These are phyloP conservation scores for Cairina moschata DNA, from an alignment of 2,113 vertebrate genomes.

Conservation along the genomic window DNA sequence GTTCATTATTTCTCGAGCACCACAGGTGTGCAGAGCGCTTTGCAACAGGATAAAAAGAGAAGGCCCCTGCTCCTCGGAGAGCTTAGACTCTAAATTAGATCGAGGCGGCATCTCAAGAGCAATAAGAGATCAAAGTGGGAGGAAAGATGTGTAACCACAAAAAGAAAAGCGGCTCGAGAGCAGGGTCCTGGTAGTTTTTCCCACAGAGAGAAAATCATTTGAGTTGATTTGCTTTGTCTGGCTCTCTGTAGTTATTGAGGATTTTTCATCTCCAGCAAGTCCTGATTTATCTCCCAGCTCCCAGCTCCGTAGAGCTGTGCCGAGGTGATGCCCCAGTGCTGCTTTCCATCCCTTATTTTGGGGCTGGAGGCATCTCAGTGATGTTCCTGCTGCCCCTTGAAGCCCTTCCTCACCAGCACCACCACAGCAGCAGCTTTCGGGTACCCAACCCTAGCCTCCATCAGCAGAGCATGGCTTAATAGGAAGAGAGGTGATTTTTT, in stretches of 20 bases:
- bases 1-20: not conserved
- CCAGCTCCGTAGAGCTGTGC: rapidly evolving
- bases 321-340: rapidly evolving
- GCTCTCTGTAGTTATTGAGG: not conserved
- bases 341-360: not conserved
- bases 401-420: not conserved
- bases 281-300: not conserved
- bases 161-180: not conserved
- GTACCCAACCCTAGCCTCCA: not conserved
- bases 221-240: not conserved
- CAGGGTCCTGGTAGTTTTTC: not conserved
- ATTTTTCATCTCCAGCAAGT: not conserved
- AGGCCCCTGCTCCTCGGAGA: not conserved
- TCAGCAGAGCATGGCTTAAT: not conserved
- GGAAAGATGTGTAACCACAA: not conserved
- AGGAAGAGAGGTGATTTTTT: not conserved
- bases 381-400: rapidly evolving
- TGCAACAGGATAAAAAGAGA: not conserved
- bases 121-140: not conserved
- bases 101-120: not conserved
- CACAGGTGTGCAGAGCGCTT: not conserved
- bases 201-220: not conserved
- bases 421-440: not conserved
- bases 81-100: not conserved
- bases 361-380: not conserved